Conservation (phyloP, 1,140 invertebrate genomes). For the Eumeta japonica region DNA sequence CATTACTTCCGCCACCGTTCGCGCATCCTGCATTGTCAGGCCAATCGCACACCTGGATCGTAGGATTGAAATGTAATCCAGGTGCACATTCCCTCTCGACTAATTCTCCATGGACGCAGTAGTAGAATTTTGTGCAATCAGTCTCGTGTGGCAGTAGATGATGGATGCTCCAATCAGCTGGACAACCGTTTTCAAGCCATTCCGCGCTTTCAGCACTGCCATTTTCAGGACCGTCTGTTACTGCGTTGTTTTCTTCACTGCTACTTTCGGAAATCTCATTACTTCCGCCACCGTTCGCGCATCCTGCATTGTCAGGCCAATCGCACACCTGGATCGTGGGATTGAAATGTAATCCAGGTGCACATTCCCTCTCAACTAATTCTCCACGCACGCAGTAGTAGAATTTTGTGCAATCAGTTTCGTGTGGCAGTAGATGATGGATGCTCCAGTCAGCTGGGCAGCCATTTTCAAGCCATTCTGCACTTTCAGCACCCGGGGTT, state of each 20-base stretch:
- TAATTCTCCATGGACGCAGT: too few relatives aligned
- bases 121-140: too few relatives aligned
- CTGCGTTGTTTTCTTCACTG: too few relatives aligned
- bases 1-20: too few relatives aligned
- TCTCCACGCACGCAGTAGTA: conserved; percentile 26
- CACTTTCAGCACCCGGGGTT: conserved; percentile 3
- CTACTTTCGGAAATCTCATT: background rate
- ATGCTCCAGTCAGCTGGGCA: conserved; percentile 23
- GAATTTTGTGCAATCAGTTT: conserved; percentile 24
- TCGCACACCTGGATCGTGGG: conserved; percentile 21
- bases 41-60: conserved; percentile 3
- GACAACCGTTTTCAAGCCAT: too few relatives aligned
- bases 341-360: conserved; percentile 17
- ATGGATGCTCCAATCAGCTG: too few relatives aligned
- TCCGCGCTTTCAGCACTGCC: conserved; percentile 3
- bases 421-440: conserved; percentile 22
- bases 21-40: too few relatives aligned
- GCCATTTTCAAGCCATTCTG: conserved; percentile 12
- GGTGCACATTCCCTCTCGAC: conserved; percentile 7
- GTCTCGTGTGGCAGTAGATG: too few relatives aligned
- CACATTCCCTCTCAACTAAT: conserved; percentile 16
- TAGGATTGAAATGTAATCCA: conserved; percentile 8
- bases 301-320: conserved; percentile 16
- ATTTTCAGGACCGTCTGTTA: too few relatives aligned
- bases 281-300: too few relatives aligned